phyloP scores from a whole-genome alignment of 2,888 invertebrate genomes.

The Lasioglossum marginatum region DNA sequence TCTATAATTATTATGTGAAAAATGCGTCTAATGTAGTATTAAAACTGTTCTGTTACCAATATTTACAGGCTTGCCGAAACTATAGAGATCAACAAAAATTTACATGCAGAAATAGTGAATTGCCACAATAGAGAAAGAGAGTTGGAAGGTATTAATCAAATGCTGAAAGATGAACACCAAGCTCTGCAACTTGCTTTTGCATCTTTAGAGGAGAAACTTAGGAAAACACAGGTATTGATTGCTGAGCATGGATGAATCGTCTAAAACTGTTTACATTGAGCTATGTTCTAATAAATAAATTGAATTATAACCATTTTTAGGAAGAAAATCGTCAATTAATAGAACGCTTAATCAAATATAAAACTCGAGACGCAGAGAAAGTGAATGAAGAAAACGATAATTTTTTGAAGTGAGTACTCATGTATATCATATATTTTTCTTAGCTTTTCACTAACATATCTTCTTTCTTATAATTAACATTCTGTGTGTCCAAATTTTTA shows the following conservation, averaged over 20 bases:
- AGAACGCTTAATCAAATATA: conserved; percentile 95
- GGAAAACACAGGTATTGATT: conserved; percentile 89
- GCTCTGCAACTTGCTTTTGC: conserved; percentile 96
- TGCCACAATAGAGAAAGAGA: conserved; percentile 90
- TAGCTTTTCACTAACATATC: conserved; percentile 1
- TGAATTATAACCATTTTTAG: conserved; percentile 84
- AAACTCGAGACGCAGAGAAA: conserved; percentile 97
- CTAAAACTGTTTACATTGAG: background rate
- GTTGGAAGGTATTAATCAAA: conserved; percentile 93
- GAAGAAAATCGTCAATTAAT: conserved; percentile 94
- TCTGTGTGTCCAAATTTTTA: background rate
- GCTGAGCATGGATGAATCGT: background rate
- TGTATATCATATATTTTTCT: conserved; percentile 17
- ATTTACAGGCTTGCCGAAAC: conserved; percentile 88
- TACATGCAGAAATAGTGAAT: conserved; percentile 91
- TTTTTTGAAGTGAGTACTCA: conserved; percentile 91
- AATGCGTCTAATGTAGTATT: background rate
- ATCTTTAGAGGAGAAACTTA: conserved; percentile 94
- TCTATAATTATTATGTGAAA: background rate
- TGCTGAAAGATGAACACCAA: conserved; percentile 96
- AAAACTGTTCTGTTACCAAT: background rate
- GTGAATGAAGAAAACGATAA: conserved; percentile 99
- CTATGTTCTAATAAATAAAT: background rate
- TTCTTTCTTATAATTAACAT: conserved; percentile 18
- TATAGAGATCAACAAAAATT: conserved; percentile 87